Conservation (phyloP, 2,888 invertebrate genomes). For the Agrilus cyanescens region DNA sequence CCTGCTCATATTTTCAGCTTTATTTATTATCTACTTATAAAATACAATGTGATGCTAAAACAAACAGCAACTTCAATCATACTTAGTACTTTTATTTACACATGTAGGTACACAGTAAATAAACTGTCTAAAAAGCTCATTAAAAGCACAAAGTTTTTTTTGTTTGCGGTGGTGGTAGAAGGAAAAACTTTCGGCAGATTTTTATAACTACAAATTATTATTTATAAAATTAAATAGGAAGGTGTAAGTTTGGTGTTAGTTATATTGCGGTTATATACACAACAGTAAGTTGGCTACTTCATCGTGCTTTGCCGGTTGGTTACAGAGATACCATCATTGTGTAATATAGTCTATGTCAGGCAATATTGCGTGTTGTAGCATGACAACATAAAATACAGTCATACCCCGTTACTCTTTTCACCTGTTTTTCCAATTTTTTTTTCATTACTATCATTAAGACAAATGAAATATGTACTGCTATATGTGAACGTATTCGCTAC, state of each 20-base stretch:
- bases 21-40: no score
- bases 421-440: slow-evolving; percentile 22
- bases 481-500: slow-evolving; percentile 16
- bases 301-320: slow-evolving; percentile 28
- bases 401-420: slow-evolving; percentile 28
- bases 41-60: no score
- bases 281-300: slow-evolving; percentile 11
- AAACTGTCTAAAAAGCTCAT: no score
- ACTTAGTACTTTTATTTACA: no score
- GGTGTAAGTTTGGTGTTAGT: slow-evolving; percentile 23
- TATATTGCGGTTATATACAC: slow-evolving; percentile 20
- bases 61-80: no score
- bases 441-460: slow-evolving; percentile 32
- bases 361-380: slow-evolving; percentile 33
- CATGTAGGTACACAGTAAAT: no score
- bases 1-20: no score
- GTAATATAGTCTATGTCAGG: slow-evolving; percentile 34
- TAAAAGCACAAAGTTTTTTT: no score
- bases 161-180: no score
- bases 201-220: no score
- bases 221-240: slow-evolving; percentile 8
- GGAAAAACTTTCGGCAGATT: no score
- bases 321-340: slow-evolving; percentile 29
- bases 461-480: slow-evolving; percentile 29
- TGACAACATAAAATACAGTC: slow-evolving; percentile 35